phyloP scores from a whole-genome alignment of 2,888 invertebrate species.

The Athetis lepigone region DNA sequence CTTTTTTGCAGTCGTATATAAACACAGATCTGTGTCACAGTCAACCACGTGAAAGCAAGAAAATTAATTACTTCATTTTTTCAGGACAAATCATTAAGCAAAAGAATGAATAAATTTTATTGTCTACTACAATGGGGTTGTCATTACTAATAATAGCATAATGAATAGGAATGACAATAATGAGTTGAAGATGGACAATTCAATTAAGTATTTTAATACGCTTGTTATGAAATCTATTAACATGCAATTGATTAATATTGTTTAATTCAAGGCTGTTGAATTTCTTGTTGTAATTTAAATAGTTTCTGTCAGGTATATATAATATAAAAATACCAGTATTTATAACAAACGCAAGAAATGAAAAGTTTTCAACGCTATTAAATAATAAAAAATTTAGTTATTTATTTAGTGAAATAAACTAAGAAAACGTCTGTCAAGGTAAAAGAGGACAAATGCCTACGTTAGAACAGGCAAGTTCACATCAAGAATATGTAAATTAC shows the following conservation, averaged over 20 bases:
- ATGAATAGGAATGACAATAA: constrained; percentile 32
- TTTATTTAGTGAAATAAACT: constrained; percentile 25
- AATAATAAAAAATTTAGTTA: constrained; percentile 2
- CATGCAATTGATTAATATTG: constrained; percentile 1
- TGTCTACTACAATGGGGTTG: constrained; percentile 43
- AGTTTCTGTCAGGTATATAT: neutral
- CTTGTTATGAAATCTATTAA: constrained; percentile 18
- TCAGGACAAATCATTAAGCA: constrained; percentile 35
- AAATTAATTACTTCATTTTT: neutral
- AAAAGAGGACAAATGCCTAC: constrained; percentile 50
- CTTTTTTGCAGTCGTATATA: constrained; percentile 71
- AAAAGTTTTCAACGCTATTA: neutral
- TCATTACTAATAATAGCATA: constrained; percentile 39
- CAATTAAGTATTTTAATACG: constrained; percentile 18
- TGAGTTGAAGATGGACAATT: constrained; percentile 38
- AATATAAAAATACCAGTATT: too few relatives aligned
- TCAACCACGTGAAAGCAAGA: constrained; percentile 42
- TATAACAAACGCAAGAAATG: too few relatives aligned
- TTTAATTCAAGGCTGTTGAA: neutral
- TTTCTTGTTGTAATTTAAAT: constrained; percentile 1
- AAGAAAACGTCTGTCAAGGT: constrained; percentile 31
- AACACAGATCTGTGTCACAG: constrained; percentile 55
- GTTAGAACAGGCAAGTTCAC: constrained; percentile 28
- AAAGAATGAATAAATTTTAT: constrained; percentile 36
- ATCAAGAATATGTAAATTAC: constrained; percentile 37